Evolutionary conservation across 2,113 vertebrate species (phyloP).

Genomic region (Hemichromis elongatus): DNA sequence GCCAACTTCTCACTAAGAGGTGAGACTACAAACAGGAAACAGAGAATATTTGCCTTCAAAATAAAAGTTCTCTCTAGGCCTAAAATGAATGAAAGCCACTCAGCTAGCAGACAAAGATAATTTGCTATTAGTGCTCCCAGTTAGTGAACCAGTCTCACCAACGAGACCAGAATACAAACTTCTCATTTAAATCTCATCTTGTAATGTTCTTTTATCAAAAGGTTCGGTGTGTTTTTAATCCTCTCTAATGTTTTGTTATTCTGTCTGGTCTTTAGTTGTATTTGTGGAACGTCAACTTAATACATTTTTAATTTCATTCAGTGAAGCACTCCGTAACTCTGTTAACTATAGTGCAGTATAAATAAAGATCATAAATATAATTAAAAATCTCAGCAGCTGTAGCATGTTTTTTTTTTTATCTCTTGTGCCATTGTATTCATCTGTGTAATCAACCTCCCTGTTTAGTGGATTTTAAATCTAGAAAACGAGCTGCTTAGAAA

Average conservation of each 20-base stretch:
- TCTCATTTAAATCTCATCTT: neutral
- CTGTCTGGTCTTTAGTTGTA: neutral
- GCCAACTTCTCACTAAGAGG: neutral
- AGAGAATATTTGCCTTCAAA: neutral
- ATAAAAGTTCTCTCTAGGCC: neutral
- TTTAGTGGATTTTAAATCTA: neutral
- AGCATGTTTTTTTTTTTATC: neutral
- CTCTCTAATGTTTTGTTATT: neutral
- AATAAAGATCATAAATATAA: neutral
- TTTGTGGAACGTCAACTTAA: neutral
- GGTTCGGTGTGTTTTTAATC: neutral
- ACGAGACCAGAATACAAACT: neutral
- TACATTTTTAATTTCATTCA: neutral
- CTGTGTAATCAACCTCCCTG: neutral
- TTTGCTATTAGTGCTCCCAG: neutral
- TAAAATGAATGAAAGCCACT: neutral
- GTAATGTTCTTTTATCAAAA: neutral
- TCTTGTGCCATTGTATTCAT: neutral
- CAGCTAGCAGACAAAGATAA: neutral
- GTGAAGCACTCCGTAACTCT: neutral
- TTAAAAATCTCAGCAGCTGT: neutral
- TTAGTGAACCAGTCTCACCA: neutral
- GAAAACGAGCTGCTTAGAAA: neutral
- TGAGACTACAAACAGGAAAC: neutral
- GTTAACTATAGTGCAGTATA: neutral